A percentile compares a stretch with the other conserved stretches of the same genome.
phyloP scores from a whole-genome alignment of 2,888 invertebrate genomes.

The Liopterus haemorrhoidalis region DNA sequence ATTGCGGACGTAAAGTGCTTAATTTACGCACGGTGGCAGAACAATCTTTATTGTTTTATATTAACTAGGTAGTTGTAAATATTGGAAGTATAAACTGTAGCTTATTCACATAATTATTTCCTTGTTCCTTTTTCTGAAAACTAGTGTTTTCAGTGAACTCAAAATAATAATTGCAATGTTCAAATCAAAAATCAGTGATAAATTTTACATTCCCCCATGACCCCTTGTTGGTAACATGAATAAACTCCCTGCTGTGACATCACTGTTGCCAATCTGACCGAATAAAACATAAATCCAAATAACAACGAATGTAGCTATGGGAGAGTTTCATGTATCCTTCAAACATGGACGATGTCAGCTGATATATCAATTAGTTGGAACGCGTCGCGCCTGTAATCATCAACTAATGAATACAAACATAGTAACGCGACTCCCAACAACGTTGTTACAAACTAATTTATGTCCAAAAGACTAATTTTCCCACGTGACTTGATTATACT shows the following conservation, averaged over 20 bases:
- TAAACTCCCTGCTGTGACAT: not conserved
- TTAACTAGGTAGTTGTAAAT: no score
- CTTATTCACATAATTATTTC: no score
- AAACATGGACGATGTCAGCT: not conserved
- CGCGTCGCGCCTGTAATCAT: slow-evolving; percentile 11
- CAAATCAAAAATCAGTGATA: no score
- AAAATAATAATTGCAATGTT: no score
- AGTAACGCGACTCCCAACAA: no score
- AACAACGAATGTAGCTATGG: not conserved
- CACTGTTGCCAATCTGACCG: not conserved
- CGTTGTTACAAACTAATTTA: slow-evolving; percentile 20
- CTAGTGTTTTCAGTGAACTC: no score
- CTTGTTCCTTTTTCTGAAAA: no score
- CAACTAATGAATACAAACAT: slow-evolving; percentile 14
- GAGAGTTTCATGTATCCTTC: not conserved
- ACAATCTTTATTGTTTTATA: no score
- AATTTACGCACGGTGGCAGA: no score
- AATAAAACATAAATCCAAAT: not conserved
- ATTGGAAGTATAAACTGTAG: no score
- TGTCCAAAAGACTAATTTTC: slow-evolving; percentile 21
- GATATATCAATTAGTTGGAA: slow-evolving; percentile 16
- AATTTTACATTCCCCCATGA: not conserved
- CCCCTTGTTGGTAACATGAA: not conserved
- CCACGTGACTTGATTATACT: slow-evolving; percentile 17
- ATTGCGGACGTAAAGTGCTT: no score